Evolutionary conservation across 2,888 invertebrate species (phyloP), one percentile per base, ranked within the genome.

Genomic region (Andrena flavipes): DNA sequence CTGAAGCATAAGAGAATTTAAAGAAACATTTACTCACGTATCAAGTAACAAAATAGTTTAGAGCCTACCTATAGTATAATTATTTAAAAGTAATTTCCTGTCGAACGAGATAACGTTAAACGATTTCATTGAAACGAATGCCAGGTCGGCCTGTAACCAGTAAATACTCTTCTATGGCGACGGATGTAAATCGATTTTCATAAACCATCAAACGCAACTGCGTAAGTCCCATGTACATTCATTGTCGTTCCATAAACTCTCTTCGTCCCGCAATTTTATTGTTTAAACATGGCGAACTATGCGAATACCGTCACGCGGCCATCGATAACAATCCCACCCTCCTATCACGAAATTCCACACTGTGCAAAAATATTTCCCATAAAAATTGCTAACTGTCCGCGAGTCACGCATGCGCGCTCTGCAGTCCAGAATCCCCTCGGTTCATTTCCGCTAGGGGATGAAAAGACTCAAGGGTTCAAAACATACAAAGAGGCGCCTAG

Each of bases 311-410:
- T 23, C 23, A 23, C 29, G 23, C 20, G 16, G 23, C 23, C 65
- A 67, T 72, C 54, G n/a, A 67, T 67, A 73, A 67, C 73, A 67
- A 78, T 54, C 51, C 54, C 51, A 42, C 54, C 35, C 30, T n/a
- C 51, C 35, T 30, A 68, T 29, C 72, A n/a, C 69, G 35, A 63
- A 20, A 63, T 62, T 76, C 62, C 42, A n/a, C 42, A 35, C 23
- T 29, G 10, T 51, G 70, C 30, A 54, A 54, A 70, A 63, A 63
- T 70, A 76, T 63, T 70, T 76, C 70, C 26, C 62, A 51, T 62
- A 51, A 76, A 76, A 69, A 35, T 62, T 35, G 62, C 13, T 69
- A 54, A 29, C 51, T 35, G 29, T 23, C 10, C n/a, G 30, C 16
- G 33, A 23, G 26, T 56, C 29, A 6, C 26, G 60, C 60, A 16